phyloP scores from a whole-genome alignment of 2,113 vertebrate species.

The Cochlearius cochlearius region DNA sequence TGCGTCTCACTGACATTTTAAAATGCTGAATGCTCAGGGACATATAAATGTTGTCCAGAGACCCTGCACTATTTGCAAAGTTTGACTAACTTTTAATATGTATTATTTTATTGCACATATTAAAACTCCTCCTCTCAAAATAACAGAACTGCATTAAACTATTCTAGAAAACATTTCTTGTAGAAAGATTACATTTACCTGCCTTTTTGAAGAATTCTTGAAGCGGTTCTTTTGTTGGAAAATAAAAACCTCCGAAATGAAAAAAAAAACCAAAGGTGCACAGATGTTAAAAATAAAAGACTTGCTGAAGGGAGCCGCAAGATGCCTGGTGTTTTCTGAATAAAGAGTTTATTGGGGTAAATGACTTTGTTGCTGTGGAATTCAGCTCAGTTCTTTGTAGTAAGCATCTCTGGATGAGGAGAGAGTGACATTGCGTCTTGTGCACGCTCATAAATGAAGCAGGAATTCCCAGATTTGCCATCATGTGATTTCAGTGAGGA shows the following conservation, averaged over 20 bases:
- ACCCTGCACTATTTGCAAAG: background rate
- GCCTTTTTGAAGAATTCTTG: conserved; percentile 23
- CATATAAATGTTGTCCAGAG: background rate
- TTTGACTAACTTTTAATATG: background rate
- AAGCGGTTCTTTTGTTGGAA: background rate
- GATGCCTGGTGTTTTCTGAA: background rate
- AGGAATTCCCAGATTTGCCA: conserved; percentile 64
- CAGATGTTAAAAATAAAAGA: background rate
- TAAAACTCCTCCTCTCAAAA: background rate
- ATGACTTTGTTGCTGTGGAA: background rate
- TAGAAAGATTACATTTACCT: conserved; percentile 46
- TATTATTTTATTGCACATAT: background rate
- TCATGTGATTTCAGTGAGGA: conserved; percentile 67
- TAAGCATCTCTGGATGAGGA: conserved; percentile 33
- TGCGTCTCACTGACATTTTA: background rate
- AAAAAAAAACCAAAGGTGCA: background rate
- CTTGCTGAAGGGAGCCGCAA: background rate
- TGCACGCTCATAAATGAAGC: conserved; percentile 54
- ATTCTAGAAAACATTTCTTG: background rate
- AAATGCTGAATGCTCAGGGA: background rate
- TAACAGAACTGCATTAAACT: background rate
- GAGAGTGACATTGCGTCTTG: conserved; percentile 39
- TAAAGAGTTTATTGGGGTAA: background rate
- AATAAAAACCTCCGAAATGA: background rate
- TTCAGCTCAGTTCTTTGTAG: conserved; percentile 31